These are phyloP conservation scores for Montifringilla adamsi DNA, from an alignment of 2,113 vertebrate species.

Conservation along the genomic window DNA sequence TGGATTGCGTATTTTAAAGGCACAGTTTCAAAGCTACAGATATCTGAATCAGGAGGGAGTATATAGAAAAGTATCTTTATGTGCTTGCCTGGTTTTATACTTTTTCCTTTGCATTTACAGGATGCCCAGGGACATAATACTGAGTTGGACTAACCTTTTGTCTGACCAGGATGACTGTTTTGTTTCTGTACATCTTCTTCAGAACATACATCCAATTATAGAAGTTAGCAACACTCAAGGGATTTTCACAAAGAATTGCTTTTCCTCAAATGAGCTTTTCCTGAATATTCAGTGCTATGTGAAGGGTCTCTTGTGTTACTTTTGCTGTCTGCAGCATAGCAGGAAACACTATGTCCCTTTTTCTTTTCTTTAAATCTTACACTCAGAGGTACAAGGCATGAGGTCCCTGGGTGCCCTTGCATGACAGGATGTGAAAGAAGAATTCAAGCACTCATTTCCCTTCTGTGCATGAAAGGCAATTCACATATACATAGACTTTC, in stretches of 20 bases:
- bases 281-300: background rate
- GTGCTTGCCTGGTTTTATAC: background rate
- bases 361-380: background rate
- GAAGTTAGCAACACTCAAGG: background rate
- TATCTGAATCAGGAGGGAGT: background rate
- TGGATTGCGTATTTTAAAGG: slow-evolving; percentile 6
- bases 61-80: background rate
- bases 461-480: background rate
- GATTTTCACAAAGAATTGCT: background rate
- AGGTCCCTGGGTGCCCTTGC: background rate
- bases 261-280: background rate
- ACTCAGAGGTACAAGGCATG: background rate
- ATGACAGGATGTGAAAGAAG: background rate
- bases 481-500: background rate
- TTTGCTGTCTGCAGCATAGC: background rate
- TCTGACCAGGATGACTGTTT: background rate
- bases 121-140: background rate
- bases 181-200: background rate
- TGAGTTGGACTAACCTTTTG: background rate
- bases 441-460: background rate
- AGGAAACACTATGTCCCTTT: background rate
- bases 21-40: background rate
- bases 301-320: background rate
- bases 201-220: background rate
- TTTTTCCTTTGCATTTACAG: background rate